Conservation (phyloP, 2,797 vertebrate genomes). For the Rousettus madagascariensis region DNA sequence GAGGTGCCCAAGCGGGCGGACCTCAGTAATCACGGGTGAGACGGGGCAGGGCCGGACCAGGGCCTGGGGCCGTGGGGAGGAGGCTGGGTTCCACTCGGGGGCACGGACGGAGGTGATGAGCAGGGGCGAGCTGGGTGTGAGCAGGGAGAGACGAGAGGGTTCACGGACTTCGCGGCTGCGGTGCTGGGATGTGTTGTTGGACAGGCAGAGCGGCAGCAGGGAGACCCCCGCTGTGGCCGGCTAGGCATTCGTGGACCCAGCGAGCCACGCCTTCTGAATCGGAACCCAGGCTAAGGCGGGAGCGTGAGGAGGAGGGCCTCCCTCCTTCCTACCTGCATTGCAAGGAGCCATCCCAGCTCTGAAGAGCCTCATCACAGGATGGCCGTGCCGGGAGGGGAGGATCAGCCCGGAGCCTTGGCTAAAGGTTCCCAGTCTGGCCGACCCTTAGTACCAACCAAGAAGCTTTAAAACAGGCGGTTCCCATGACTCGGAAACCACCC, state of each 20-base stretch:
- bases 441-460: not conserved
- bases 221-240: fast-evolving
- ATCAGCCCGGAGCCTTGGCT: not conserved
- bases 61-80: too few relatives aligned
- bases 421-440: not conserved
- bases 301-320: too few relatives aligned
- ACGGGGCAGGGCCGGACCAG: not conserved
- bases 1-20: too few relatives aligned
- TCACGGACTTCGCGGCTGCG: not conserved
- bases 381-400: not conserved
- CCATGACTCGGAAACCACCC: not conserved
- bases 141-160: not conserved
- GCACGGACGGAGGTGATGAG: not conserved
- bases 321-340: too few relatives aligned
- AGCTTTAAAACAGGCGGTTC: not conserved
- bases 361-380: not conserved
- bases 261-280: too few relatives aligned
- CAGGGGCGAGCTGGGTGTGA: not conserved
- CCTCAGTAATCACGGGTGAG: fast-evolving
- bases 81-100: not conserved
- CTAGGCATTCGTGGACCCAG: not conserved
- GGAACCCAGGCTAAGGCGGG: too few relatives aligned
- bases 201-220: fast-evolving
- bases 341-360: not conserved
- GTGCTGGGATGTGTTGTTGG: fast-evolving